Conservation (phyloP, 2,888 invertebrate species). For the Ophonus ardosiacus region DNA sequence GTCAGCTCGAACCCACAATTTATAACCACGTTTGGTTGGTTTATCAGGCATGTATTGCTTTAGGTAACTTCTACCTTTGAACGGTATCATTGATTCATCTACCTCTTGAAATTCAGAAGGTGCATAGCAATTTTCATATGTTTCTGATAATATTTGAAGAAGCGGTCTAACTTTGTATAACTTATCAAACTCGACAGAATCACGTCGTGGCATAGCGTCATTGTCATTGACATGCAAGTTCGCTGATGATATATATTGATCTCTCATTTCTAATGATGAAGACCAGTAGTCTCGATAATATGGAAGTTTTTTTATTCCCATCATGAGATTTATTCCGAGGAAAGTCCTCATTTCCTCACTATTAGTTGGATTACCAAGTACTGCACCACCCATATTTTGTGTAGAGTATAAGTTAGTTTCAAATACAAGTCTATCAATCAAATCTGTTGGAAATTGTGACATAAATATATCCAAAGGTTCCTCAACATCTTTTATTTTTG, state of each 20-base stretch:
- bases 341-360: constrained; percentile 13
- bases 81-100: neutral
- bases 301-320: constrained; percentile 33
- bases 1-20: no score
- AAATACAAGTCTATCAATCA: neutral
- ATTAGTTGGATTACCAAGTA: neutral
- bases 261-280: constrained; percentile 14
- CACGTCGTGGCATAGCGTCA: neutral
- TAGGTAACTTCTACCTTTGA: constrained; percentile 67
- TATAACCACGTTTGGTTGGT: no score
- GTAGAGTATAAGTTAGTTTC: constrained; percentile 29
- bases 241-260: constrained; percentile 19
- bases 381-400: no score
- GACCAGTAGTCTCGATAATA: constrained; percentile 53
- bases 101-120: neutral
- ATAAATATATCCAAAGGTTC: neutral
- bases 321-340: constrained; percentile 30
- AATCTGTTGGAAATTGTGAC: neutral
- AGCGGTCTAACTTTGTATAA: no score
- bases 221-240: constrained; percentile 57
- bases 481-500: no score
- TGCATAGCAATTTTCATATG: neutral
- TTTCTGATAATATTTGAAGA: no score
- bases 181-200: no score
- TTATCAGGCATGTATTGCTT: constrained; percentile 40